These are phyloP conservation scores for Drosophila mimica DNA, from an alignment of 2,888 invertebrate genomes.

Conservation along the genomic window DNA sequence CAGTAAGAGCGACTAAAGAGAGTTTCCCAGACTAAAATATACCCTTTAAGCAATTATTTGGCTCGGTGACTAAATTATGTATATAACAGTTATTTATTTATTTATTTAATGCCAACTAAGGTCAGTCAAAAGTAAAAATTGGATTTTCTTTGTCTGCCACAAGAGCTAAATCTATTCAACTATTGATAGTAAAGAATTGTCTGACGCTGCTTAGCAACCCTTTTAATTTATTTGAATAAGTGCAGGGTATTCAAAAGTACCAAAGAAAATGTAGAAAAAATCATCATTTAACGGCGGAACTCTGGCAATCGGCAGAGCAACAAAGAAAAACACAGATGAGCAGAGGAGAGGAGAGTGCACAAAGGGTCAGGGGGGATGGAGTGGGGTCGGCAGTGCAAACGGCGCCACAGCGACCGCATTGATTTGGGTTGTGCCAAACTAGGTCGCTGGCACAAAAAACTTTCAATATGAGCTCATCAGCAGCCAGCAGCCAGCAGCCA, in stretches of 20 bases:
- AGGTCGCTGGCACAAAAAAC: conserved; percentile 76
- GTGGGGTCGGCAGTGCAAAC: conserved; percentile 68
- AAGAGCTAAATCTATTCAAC: neutral
- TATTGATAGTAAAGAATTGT: neutral
- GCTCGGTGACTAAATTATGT: neutral
- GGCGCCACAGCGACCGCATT: conserved; percentile 80
- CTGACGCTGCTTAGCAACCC: neutral
- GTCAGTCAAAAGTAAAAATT: too few relatives aligned
- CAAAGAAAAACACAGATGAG: neutral
- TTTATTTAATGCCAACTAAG: too few relatives aligned
- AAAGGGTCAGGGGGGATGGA: conserved; percentile 35
- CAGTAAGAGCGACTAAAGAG: conserved; percentile 1
- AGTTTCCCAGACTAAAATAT: conserved; percentile 5
- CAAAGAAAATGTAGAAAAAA: conserved; percentile 41
- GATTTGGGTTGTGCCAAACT: conserved; percentile 80
- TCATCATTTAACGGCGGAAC: conserved; percentile 45
- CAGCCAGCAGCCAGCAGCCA: conserved; percentile 39
- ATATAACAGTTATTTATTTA: neutral
- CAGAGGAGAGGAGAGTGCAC: conserved; percentile 47
- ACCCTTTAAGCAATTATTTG: neutral
- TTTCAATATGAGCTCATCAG: conserved; percentile 79
- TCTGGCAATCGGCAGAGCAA: conserved; percentile 1
- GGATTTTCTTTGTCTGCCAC: neutral
- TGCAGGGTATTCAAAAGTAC: conserved; percentile 16
- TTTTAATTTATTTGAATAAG: neutral